Conservation (phyloP, 2,113 vertebrate species). For the Laticauda laticaudata region DNA sequence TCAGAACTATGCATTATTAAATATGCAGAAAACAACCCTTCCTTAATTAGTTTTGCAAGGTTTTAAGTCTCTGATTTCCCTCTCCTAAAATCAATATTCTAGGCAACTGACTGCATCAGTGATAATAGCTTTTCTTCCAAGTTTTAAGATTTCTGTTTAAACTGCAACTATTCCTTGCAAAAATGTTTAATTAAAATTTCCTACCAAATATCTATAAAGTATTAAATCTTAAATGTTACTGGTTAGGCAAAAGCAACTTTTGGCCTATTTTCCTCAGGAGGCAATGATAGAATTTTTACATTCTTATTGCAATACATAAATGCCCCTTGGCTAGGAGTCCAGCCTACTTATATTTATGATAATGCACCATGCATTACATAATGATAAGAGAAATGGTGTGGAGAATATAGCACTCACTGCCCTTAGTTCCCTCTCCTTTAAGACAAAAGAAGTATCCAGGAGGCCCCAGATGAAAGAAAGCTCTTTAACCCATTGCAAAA, state of each 20-base stretch:
- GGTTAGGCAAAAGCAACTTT: not conserved
- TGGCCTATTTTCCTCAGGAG: constrained; percentile 28
- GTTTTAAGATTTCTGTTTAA: constrained; percentile 21
- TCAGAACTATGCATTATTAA: constrained; percentile 54
- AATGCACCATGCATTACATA: constrained; percentile 44
- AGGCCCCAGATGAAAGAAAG: rapidly evolving
- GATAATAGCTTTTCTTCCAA: not conserved
- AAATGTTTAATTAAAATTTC: not conserved
- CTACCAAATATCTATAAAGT: not conserved
- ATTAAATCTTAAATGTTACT: not conserved
- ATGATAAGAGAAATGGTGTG: constrained; percentile 12
- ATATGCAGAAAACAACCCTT: constrained; percentile 54
- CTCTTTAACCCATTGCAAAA: rapidly evolving
- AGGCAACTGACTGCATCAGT: constrained; percentile 6
- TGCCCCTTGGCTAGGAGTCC: constrained; percentile 17
- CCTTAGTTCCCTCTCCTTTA: not conserved
- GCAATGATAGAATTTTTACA: constrained; percentile 34
- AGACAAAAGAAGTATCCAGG: not conserved
- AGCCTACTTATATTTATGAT: constrained; percentile 58
- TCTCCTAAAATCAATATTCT: not conserved
- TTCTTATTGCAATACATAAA: not conserved
- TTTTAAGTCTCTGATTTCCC: not conserved
- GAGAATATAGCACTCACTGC: not conserved
- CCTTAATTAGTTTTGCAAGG: not conserved
- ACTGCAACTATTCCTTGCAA: rapidly evolving